These are phyloP conservation scores for Chlamydotis undulata DNA, from an alignment of 2,113 vertebrate species.

Conservation along the genomic window DNA sequence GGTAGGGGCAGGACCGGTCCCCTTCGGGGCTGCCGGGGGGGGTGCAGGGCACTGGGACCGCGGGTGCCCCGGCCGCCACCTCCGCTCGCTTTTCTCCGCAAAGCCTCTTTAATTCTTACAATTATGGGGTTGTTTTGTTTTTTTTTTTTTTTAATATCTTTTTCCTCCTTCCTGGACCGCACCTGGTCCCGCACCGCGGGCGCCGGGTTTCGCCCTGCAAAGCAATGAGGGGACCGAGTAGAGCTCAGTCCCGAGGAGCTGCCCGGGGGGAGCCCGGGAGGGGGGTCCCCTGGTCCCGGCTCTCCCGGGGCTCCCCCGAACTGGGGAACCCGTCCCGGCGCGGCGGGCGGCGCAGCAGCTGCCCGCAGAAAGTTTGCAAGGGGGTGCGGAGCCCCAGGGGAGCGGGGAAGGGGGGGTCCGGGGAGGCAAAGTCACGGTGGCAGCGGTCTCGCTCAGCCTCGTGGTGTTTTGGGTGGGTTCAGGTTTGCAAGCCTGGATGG, in stretches of 20 bases:
- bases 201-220: neutral
- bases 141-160: too few species aligned
- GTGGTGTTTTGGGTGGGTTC: rapidly evolving
- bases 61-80: neutral
- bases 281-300: too few species aligned
- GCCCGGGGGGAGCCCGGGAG: too few species aligned
- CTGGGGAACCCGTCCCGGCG: neutral
- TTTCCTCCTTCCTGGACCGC: neutral
- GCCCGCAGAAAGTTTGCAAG: neutral
- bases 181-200: neutral
- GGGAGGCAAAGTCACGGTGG: too few species aligned
- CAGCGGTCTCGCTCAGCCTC: rapidly evolving
- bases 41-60: neutral
- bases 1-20: too few species aligned
- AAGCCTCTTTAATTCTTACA: neutral
- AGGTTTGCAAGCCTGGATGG: neutral
- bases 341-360: neutral
- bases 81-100: neutral
- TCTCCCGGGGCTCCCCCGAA: neutral
- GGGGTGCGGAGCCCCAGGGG: neutral
- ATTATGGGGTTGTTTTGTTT: too few species aligned
- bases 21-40: too few species aligned
- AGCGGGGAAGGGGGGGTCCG: too few species aligned
- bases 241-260: neutral
- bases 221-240: neutral